These are phyloP conservation scores for Lucinisca nassula DNA, from an alignment of 2,888 invertebrate species.

Conservation along the genomic window DNA sequence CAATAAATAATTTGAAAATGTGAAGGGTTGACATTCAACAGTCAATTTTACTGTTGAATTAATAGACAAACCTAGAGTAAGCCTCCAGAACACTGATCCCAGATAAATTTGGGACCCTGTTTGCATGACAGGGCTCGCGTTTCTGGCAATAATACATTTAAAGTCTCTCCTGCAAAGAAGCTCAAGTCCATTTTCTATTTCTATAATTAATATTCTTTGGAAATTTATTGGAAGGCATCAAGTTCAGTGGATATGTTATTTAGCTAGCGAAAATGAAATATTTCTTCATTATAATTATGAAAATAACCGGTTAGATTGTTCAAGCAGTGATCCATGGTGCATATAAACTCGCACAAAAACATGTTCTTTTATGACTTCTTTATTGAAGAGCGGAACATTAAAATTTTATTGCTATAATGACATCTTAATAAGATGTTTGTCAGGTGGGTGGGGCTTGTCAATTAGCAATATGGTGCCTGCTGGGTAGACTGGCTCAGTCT, in stretches of 20 bases:
- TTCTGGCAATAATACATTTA: too few relatives aligned
- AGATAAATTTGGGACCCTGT: too few relatives aligned
- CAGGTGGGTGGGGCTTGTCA: slow-evolving; percentile 7
- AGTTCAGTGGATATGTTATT: background rate
- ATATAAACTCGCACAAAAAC: slow-evolving; percentile 16
- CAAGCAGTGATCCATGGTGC: background rate
- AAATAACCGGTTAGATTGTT: background rate
- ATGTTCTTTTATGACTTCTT: slow-evolving; percentile 3
- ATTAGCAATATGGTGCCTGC: background rate
- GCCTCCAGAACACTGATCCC: too few relatives aligned
- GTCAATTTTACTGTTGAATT: too few relatives aligned
- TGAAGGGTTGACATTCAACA: too few relatives aligned
- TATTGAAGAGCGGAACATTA: background rate
- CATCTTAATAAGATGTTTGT: background rate
- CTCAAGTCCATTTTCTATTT: background rate
- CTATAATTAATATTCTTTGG: background rate
- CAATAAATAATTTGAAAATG: too few relatives aligned
- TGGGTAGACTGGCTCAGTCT: background rate
- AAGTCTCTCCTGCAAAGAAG: too few relatives aligned
- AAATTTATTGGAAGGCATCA: background rate
- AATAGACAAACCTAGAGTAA: too few relatives aligned
- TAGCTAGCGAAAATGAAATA: background rate
- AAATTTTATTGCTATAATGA: slow-evolving; percentile 12
- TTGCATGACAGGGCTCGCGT: too few relatives aligned
- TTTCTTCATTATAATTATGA: background rate